Conservation (phyloP, 2,888 invertebrate genomes). For the Chymomyza amoena region DNA sequence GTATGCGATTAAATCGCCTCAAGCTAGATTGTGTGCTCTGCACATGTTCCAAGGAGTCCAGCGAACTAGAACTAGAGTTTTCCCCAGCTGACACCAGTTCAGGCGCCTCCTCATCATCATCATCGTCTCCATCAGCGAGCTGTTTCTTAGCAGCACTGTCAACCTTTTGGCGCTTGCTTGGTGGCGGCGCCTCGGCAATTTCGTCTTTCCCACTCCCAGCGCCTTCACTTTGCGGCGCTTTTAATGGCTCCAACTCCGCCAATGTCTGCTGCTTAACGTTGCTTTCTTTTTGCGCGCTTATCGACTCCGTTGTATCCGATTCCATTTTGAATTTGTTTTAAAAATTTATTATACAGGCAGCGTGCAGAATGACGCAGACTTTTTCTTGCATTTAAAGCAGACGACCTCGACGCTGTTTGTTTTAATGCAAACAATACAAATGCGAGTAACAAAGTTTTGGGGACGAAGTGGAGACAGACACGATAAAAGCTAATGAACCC, state of each 20-base stretch:
- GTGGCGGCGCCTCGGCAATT: conserved; percentile 40
- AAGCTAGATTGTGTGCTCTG: conserved; percentile 50
- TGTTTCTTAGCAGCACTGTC: not conserved
- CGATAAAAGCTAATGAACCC: conserved; percentile 54
- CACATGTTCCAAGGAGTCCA: conserved; percentile 31
- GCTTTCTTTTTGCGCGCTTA: conserved; percentile 49
- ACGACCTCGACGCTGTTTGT: conserved; percentile 54
- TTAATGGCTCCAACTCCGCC: conserved; percentile 27
- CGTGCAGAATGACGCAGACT: conserved; percentile 49
- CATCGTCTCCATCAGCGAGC: not conserved
- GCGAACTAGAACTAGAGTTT: not conserved
- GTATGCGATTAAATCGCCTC: conserved; percentile 81
- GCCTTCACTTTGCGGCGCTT: conserved; percentile 59
- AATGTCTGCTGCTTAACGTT: conserved; percentile 14
- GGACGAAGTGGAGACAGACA: conserved; percentile 34
- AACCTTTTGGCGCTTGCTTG: conserved; percentile 49
- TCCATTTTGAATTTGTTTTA: conserved; percentile 50
- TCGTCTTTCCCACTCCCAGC: conserved; percentile 14
- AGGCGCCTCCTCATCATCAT: conserved; percentile 31
- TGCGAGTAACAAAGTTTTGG: conserved; percentile 36
- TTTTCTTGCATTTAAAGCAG: conserved; percentile 42
- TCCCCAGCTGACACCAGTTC: conserved; percentile 28
- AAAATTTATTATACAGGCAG: conserved; percentile 6
- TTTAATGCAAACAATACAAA: conserved; percentile 57
- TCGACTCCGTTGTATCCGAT: conserved; percentile 60